Evolutionary conservation across 1,140 invertebrate species (phyloP), one percentile per base, ranked within the genome.

Genomic region (Anastrepha obliqua): DNA sequence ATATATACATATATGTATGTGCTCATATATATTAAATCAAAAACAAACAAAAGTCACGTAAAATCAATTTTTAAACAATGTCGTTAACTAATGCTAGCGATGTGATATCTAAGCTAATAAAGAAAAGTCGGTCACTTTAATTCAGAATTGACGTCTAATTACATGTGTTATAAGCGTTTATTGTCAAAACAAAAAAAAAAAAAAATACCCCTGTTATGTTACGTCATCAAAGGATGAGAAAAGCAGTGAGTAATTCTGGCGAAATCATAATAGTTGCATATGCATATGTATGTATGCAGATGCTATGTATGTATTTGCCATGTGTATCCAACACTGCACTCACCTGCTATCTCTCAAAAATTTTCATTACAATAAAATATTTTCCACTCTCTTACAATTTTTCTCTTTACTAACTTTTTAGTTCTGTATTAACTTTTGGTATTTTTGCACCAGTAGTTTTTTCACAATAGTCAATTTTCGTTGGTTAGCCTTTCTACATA

Each of bases 301-400:
- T 13, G 4, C 60, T 0, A 78, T 55, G 20, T 58, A 20, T 74
- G 39, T 67, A 39, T n/a, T 3, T 74, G 70, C 13, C 70, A 74
- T 81, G 74, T 55, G 47, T 81, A 81, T 55, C 74, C 74, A 81
- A 81, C 15, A 20, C 55, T 81, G 74, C 74, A 58, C 74, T 81
- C 74, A 81, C 74, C 74, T 81, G 74, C n/a, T 81, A n/a, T 58
- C 74, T 81, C 74, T 81, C 74, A 55, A 81, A 7, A 47, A 67
- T 44, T 55, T 55, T 81, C 11, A 20, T 17, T 20, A 81, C 8
- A 81, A 55, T 55, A 51, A 81, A 55, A 81, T 81, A 55, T 81
- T 29, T 13, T 17, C 15, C 15, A 55, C 60, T 62, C 29, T 81
- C 17, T 55, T 55, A n/a, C 74, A 13, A 29, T 67, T 39, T 39